Evolutionary conservation across 2,888 invertebrate species (phyloP), one percentile per base, ranked within the genome.

Genomic region (Coecobrya sp.): DNA sequence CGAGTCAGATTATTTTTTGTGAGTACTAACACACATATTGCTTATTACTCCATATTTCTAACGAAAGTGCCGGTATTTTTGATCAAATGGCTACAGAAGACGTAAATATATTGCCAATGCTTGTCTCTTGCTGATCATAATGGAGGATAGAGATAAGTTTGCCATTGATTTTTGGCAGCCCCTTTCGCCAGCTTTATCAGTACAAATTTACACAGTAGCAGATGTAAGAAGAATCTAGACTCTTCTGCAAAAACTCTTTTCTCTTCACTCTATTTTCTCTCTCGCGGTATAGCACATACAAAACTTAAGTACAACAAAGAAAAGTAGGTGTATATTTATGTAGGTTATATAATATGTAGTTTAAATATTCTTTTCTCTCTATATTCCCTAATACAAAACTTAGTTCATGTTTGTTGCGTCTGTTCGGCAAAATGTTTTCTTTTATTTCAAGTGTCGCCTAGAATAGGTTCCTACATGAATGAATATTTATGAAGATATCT

Each of bases 151-250:
- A 81, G 88, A 88, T 88, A 88, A 88, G 79, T 88, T 88, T 81
- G 19, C 65, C 88, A 93, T 91, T 91, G 93, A 93, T 91, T 93
- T 93, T 90, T 92, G 92, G 88, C 92, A 92, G 81, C 79, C 76
- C 25, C 73, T 76, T 25, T 76, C 76, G 25, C 25, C 22, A 49
- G 49, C 3, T 52, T 1, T 36, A 42, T 73, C 25, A 65, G 19
- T n/a, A 16, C 22, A 25, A 2, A 22, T 65, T 25, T 65, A 65
- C 65, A 8, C 25, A 22, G 5, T 25, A n/a, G n/a, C n/a, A n/a
- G n/a, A 65, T 11, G 27, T n/a, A n/a, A n/a, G n/a, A n/a, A 22
- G n/a, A 36, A 36, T 36, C 36, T 7, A 4, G 36, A 36, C 36
- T 36, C 2, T 36, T 36, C 36, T 36, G 36, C 3, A 36, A n/a